These are phyloP conservation scores for Nyctereutes procyonoides DNA, from an alignment of 2,113 vertebrate genomes.

Conservation along the genomic window DNA sequence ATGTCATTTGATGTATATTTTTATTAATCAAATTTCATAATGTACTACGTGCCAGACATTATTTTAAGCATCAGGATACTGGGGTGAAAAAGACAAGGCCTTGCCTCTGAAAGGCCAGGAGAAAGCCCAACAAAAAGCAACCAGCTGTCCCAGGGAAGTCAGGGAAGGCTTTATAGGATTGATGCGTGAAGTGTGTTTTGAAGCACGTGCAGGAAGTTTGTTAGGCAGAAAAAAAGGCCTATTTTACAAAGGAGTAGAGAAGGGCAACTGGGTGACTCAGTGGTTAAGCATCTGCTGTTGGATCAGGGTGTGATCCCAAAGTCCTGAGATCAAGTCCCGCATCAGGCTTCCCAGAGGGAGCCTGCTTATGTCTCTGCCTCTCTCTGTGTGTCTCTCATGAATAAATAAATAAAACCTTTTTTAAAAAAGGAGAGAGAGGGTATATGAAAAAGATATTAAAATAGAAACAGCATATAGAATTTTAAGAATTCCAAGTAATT, in stretches of 20 bases:
- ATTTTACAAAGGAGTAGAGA: too few species aligned
- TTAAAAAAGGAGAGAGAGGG: background rate
- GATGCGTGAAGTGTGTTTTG: background rate
- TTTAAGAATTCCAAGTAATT: constrained; percentile 26
- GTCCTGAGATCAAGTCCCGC: too few species aligned
- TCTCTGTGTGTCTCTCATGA: too few species aligned
- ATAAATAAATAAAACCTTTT: background rate
- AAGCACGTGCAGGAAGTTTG: background rate
- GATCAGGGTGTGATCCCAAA: too few species aligned
- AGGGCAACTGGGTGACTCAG: too few species aligned
- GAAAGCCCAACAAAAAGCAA: background rate
- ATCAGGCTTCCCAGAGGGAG: too few species aligned
- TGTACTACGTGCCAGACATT: background rate
- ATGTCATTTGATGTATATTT: background rate
- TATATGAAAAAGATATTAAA: background rate
- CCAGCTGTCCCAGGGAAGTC: background rate
- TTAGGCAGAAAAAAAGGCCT: background rate
- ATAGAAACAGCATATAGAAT: background rate
- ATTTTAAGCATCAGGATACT: background rate
- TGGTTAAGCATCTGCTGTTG: too few species aligned
- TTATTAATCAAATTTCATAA: constrained; percentile 11
- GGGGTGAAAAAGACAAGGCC: background rate
- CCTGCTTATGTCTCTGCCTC: too few species aligned
- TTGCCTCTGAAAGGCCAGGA: background rate
- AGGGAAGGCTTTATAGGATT: background rate